These are phyloP conservation scores for Turritopsis rubra DNA, from an alignment of 30 jellyfish, hydroid and myxozoan species.

Conservation along the genomic window DNA sequence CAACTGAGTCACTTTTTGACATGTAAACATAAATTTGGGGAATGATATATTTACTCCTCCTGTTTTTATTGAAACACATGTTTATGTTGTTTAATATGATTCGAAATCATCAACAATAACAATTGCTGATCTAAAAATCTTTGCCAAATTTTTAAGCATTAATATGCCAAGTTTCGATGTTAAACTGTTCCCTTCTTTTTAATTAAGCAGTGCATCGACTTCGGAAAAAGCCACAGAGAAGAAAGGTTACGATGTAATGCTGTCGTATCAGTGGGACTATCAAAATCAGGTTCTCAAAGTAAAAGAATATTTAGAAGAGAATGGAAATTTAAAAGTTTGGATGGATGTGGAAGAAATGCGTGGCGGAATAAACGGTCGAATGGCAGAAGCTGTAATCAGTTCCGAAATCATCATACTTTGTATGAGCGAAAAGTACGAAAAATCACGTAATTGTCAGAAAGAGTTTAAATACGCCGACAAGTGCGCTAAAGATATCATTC, in stretches of 20 bases:
- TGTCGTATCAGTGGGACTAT: conserved; percentile 17
- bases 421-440: conserved; percentile 18
- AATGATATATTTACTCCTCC: no score
- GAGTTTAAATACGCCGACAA: conserved; percentile 5
- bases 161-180: no score
- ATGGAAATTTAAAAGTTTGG: conserved; percentile 10
- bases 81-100: no score
- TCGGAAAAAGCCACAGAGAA: background rate
- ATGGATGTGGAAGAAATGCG: conserved; percentile 12
- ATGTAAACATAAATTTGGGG: no score
- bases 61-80: no score
- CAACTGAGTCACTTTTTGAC: no score
- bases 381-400: conserved; percentile 17
- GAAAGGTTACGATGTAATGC: conserved; percentile 11
- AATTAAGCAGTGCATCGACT: background rate
- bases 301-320: background rate
- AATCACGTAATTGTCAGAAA: conserved; percentile 2
- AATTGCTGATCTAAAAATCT: no score
- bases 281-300: background rate
- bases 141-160: no score
- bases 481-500: conserved; percentile 1
- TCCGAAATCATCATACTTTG: conserved; percentile 11
- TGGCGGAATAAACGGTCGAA: conserved; percentile 11
- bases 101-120: no score
- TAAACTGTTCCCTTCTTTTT: background rate